Base-by-base conservation (phyloP, 2,797 vertebrate species). In the Tiaroga cobitis region DNA sequence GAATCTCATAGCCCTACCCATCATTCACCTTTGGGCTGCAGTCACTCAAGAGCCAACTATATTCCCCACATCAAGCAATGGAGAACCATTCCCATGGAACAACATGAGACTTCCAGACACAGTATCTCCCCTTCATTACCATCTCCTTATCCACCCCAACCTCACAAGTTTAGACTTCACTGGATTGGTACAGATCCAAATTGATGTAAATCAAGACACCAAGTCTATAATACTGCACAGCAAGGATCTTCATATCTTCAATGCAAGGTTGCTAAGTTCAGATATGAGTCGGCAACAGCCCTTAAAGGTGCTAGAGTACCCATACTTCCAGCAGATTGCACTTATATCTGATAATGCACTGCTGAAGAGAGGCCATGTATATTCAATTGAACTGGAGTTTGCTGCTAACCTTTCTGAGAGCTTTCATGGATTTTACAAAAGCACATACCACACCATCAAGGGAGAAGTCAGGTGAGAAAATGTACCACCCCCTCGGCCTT, bases 371-470 rank as follows among this genome's bases (percentile, higher is more conserved):
- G 96, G 95, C 0, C 87, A 89, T 21, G 91, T 29, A 5, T 98
- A 98, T 85, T 93, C 93, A 0, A 68, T 98, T 18, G 80, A 88
- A 86, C 91, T 98, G 75, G 90, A 92, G 41, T 98, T 97, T 19
- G 74, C 91, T 0, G 96, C 95, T 41, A 95, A 96, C 81, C 91
- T 99, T 16, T 99, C 97, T 0, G 93, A 96, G 79, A 96, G 92
- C 87, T 97, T 94, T 86, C 95, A 93, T 0, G 98, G 97, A 10
- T 98, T 99, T 91, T 98, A 99, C 90, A 97, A 96, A 91, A 96
- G 98, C 93, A 96, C 93, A 86, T 98, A 98, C 90, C 95, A 92
- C 89, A 96, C 96, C 83, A 93, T 89, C 69, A 92, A 91, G 0
- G 97, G 97, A 37, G 95, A 97, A 39, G 88, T 94, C 85, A 94